Percentiles rank a stretch among this genome's conserved stretches.
Conservation (phyloP, 2,113 vertebrate species). For the Connochaetes taurinus region DNA sequence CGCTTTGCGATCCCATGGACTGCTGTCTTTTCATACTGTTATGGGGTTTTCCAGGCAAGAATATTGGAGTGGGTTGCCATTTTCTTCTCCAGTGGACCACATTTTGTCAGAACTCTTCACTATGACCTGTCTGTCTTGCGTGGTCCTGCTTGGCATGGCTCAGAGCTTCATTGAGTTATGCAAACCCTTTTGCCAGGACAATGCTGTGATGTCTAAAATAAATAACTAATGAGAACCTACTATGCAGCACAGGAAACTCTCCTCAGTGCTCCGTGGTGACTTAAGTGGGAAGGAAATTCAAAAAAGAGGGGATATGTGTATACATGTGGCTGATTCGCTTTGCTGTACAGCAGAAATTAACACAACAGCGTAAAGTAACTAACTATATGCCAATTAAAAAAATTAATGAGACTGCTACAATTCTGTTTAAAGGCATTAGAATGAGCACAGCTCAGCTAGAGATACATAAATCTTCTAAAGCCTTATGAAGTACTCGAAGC, state of each 20-base stretch:
- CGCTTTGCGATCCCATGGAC: not conserved
- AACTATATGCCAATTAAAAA: not conserved
- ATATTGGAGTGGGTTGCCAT: not conserved
- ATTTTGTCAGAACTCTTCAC: not conserved
- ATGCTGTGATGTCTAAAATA: not conserved
- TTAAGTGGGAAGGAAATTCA: not conserved
- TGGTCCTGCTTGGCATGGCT: not conserved
- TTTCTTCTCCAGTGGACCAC: not conserved
- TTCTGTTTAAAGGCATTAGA: not conserved
- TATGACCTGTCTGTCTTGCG: not conserved
- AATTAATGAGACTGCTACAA: not conserved
- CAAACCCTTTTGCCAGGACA: not conserved
- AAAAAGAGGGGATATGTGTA: not conserved
- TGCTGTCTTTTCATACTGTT: not conserved
- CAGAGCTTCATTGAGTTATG: not conserved
- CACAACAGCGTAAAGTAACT: not conserved
- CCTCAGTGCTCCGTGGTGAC: not conserved
- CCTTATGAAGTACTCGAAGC: not conserved
- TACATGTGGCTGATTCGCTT: not conserved
- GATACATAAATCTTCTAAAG: not conserved
- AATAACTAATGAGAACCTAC: not conserved
- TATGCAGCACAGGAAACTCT: not conserved
- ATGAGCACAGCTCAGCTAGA: not conserved
- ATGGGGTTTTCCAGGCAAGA: not conserved
- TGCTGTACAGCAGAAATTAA: not conserved